phyloP scores from a whole-genome alignment of 1,140 invertebrate species.

The Drosophila carrolli region DNA sequence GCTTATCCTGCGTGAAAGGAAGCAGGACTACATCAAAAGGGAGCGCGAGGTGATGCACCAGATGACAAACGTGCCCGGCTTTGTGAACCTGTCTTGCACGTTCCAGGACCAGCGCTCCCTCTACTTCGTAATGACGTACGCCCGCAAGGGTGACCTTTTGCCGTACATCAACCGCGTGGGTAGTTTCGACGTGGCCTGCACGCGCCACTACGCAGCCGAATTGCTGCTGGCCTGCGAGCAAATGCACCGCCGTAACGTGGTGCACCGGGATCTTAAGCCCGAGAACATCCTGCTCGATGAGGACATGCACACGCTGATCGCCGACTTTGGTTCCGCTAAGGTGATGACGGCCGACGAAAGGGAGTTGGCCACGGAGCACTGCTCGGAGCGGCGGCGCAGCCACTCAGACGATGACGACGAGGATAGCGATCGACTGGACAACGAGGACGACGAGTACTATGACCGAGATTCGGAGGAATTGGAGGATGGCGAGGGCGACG shows the following conservation, averaged over 20 bases:
- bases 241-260: constrained; percentile 94
- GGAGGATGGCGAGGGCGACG: constrained; percentile 42
- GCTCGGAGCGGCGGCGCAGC: constrained; percentile 38
- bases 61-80: constrained; percentile 88
- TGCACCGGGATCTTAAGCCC: constrained; percentile 96
- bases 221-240: constrained; percentile 96
- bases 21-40: constrained; percentile 95
- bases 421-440: constrained; percentile 58
- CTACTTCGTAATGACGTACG: constrained; percentile 98
- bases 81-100: constrained; percentile 97
- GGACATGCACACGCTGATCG: constrained; percentile 98
- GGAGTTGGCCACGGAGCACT: constrained; percentile 49
- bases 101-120: constrained; percentile 97
- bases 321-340: constrained; percentile 99
- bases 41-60: constrained; percentile 84
- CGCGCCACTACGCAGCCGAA: constrained; percentile 97
- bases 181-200: constrained; percentile 94
- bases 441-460: constrained; percentile 62
- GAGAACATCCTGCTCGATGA: constrained; percentile 96
- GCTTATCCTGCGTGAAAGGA: constrained; percentile 96
- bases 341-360: constrained; percentile 87
- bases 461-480: constrained; percentile 46
- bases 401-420: constrained; percentile 74
- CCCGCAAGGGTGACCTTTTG: constrained; percentile 96
- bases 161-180: constrained; percentile 96